These are phyloP conservation scores for Lottia gigantea DNA, from an alignment of 2,888 invertebrate genomes.

Conservation along the genomic window DNA sequence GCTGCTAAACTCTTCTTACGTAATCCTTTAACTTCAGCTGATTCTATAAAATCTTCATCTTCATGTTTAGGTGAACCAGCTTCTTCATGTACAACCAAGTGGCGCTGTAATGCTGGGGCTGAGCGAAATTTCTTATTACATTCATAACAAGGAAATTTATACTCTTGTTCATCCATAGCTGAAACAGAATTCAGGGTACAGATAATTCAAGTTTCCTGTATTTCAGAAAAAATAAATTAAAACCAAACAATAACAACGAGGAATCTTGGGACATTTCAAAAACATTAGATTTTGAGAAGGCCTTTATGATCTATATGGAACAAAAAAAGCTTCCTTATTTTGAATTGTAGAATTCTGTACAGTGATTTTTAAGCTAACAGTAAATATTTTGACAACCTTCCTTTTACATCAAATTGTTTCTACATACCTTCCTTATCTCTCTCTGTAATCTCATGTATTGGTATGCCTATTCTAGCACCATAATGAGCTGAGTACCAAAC, in stretches of 20 bases:
- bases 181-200: slow-evolving; percentile 30
- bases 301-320: too few relatives aligned
- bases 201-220: slow-evolving; percentile 10
- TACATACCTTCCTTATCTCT: slow-evolving; percentile 54
- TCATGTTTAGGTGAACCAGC: slow-evolving; percentile 20
- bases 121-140: slow-evolving; percentile 74
- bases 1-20: slow-evolving; percentile 12
- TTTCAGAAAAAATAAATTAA: too few relatives aligned
- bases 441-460: slow-evolving; percentile 65
- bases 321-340: too few relatives aligned
- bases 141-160: slow-evolving; percentile 76
- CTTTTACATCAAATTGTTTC: too few relatives aligned
- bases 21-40: slow-evolving; percentile 12
- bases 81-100: slow-evolving; percentile 69
- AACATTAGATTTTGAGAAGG: too few relatives aligned
- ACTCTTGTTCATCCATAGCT: slow-evolving; percentile 55
- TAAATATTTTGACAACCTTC: too few relatives aligned
- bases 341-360: too few relatives aligned
- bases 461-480: slow-evolving; percentile 72
- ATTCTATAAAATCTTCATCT: slow-evolving; percentile 23
- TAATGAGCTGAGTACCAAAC: slow-evolving; percentile 80
- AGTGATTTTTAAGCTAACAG: too few relatives aligned
- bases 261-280: too few relatives aligned
- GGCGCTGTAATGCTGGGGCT: slow-evolving; percentile 74
- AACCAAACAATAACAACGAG: too few relatives aligned